These are phyloP conservation scores for Aphis gossypii DNA, from an alignment of 1,140 invertebrate genomes.

Conservation along the genomic window DNA sequence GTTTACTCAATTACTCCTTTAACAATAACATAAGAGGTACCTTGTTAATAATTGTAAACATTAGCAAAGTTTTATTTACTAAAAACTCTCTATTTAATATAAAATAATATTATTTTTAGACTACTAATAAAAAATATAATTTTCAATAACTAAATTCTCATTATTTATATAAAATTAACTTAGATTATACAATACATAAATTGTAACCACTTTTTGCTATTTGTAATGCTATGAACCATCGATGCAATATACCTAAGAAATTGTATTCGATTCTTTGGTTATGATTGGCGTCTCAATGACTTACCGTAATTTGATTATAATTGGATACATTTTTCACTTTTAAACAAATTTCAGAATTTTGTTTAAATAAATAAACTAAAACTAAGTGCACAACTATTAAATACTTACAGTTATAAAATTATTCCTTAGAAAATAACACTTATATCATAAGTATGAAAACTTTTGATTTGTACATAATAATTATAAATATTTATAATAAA, in stretches of 20 bases:
- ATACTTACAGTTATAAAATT: not conserved
- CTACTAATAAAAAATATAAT: not conserved
- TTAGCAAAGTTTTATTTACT: not conserved
- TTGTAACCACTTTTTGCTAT: not conserved
- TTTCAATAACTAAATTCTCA: not conserved
- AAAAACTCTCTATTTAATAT: not conserved
- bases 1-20: not conserved
- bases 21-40: not conserved
- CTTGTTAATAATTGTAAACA: not conserved
- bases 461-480: conserved; percentile 25
- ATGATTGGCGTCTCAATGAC: not conserved
- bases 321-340: conserved; percentile 18
- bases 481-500: not conserved
- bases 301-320: conserved; percentile 27
- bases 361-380: not conserved
- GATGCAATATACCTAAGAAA: not conserved
- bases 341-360: not conserved
- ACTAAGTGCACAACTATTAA: not conserved
- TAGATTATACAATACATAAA: not conserved
- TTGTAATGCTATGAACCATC: not conserved
- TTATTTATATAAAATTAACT: not conserved
- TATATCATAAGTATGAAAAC: not conserved
- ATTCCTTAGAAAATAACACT: not conserved
- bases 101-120: not conserved
- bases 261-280: not conserved